A percentile compares a stretch with the other conserved stretches of the same genome.
Conservation (phyloP, 2,888 invertebrate genomes). For the Meiosimyza decipiens region DNA sequence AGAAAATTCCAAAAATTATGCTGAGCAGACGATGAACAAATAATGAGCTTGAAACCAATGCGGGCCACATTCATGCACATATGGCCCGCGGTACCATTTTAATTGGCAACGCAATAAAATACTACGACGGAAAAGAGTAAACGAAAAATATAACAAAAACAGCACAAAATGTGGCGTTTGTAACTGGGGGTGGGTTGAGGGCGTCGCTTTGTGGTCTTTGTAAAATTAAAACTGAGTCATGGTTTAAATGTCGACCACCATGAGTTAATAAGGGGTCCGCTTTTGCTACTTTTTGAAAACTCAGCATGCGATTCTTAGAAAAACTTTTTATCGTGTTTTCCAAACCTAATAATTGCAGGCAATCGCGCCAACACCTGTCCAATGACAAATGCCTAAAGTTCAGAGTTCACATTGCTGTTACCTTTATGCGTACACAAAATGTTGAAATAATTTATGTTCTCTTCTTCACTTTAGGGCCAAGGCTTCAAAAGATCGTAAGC, state of each 20-base stretch:
- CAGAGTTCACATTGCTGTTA: too few relatives aligned
- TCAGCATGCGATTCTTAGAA: too few relatives aligned
- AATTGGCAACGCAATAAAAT: slow-evolving; percentile 28
- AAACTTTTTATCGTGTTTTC: too few relatives aligned
- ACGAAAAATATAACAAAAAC: background rate
- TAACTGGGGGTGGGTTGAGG: background rate
- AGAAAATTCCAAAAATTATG: too few relatives aligned
- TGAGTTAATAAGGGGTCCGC: background rate
- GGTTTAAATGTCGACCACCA: background rate
- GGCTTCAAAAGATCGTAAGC: slow-evolving; percentile 6
- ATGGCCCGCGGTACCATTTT: slow-evolving; percentile 27
- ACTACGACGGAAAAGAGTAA: too few relatives aligned
- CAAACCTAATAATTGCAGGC: too few relatives aligned
- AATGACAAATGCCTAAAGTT: slow-evolving; percentile 4
- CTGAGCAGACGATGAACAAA: slow-evolving; percentile 14
- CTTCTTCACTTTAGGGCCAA: slow-evolving; percentile 6
- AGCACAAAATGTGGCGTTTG: background rate
- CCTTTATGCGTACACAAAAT: background rate
- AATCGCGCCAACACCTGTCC: background rate
- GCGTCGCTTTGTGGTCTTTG: background rate
- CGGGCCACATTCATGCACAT: background rate
- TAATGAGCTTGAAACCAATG: background rate
- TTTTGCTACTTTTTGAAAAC: too few relatives aligned
- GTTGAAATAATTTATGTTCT: background rate
- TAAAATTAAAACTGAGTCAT: background rate